Percentiles rank a stretch among this genome's conserved stretches.
Conservation (phyloP, 2,797 vertebrate species). For the Fratercula arctica region DNA sequence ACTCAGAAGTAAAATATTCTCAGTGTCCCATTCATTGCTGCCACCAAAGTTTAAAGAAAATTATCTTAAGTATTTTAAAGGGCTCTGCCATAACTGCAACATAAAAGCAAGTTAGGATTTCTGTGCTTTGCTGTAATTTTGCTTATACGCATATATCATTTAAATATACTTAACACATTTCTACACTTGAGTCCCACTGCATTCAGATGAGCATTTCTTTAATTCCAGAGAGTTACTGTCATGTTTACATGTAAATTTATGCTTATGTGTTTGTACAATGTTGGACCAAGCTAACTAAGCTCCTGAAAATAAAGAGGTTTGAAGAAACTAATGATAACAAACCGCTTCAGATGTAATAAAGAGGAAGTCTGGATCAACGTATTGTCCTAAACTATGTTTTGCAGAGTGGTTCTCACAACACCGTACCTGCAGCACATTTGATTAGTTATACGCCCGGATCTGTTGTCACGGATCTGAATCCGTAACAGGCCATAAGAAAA, state of each 20-base stretch:
- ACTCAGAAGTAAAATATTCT: background rate
- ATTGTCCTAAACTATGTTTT: background rate
- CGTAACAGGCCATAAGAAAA: background rate
- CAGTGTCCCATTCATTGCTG: background rate
- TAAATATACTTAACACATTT: background rate
- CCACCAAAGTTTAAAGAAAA: background rate
- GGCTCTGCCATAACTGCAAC: background rate
- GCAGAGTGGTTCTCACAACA: background rate
- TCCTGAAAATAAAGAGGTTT: background rate
- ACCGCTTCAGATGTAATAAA: background rate
- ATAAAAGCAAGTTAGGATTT: background rate
- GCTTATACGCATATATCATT: background rate
- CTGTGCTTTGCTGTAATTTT: background rate
- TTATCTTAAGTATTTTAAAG: background rate
- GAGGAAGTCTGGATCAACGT: background rate
- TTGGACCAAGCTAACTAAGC: background rate
- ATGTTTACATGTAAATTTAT: background rate
- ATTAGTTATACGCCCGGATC: background rate
- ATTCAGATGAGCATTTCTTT: background rate
- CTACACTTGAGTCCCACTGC: background rate
- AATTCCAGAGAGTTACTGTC: background rate
- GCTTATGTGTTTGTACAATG: background rate
- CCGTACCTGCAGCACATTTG: background rate
- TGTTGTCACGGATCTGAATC: background rate
- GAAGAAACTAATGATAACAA: background rate